A percentile compares a stretch with the other conserved stretches of the same genome.
phyloP scores from a whole-genome alignment of 2,888 invertebrate species.

The Hydroisotoma schaefferi region DNA sequence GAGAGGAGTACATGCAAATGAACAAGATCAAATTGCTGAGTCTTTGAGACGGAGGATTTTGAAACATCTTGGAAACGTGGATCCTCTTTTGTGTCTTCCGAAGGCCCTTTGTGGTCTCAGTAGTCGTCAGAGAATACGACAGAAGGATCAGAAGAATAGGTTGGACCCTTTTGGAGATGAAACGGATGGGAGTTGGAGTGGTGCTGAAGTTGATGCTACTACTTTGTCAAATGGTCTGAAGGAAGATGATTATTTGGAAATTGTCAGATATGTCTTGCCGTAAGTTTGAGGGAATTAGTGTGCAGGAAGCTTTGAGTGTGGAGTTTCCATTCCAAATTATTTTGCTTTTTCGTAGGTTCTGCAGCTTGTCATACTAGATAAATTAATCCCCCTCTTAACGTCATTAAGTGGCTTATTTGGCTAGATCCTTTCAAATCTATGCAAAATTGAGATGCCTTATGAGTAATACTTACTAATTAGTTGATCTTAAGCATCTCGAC shows the following conservation, averaged over 20 bases:
- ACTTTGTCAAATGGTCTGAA: too few relatives aligned
- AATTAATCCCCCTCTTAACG: too few relatives aligned
- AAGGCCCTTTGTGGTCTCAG: constrained; percentile 36
- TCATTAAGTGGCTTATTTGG: too few relatives aligned
- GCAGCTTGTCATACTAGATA: too few relatives aligned
- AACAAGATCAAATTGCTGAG: background rate
- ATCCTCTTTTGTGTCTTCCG: constrained; percentile 37
- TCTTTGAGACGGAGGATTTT: constrained; percentile 25
- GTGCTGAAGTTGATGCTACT: too few relatives aligned
- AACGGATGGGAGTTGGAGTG: background rate
- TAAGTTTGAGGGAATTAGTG: constrained; percentile 14
- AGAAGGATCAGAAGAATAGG: constrained; percentile 13
- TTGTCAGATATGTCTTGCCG: constrained; percentile 28
- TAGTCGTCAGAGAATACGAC: constrained; percentile 10
- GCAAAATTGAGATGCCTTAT: too few relatives aligned
- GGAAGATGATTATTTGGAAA: constrained; percentile 24
- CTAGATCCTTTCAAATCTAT: too few relatives aligned
- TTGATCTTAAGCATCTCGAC: too few relatives aligned
- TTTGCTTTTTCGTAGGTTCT: too few relatives aligned
- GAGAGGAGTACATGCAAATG: background rate
- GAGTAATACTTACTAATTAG: too few relatives aligned
- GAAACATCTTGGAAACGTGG: constrained; percentile 30
- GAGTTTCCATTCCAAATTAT: too few relatives aligned
- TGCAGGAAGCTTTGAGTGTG: background rate
- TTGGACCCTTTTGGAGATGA: background rate